Conservation (phyloP, 2,888 invertebrate species). For the Monochamus alternatus region DNA sequence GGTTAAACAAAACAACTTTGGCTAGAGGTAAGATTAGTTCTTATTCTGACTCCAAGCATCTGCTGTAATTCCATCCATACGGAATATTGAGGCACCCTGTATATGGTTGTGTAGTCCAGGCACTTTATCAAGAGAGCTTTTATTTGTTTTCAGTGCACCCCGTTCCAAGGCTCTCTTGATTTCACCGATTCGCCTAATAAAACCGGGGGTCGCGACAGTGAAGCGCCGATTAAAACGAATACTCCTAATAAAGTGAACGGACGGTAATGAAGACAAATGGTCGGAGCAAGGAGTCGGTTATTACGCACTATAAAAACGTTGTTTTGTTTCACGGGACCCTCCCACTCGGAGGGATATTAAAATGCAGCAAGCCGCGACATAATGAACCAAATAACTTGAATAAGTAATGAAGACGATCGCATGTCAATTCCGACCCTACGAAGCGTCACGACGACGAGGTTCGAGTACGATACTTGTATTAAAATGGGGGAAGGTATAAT, state of each 20-base stretch:
- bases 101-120: too few relatives aligned
- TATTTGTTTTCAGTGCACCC: not conserved
- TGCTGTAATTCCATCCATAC: too few relatives aligned
- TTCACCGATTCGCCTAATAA: constrained; percentile 23
- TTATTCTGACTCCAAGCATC: too few relatives aligned
- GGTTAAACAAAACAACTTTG: too few relatives aligned
- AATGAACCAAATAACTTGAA: constrained; percentile 59
- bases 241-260: constrained; percentile 31
- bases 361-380: constrained; percentile 54
- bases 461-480: constrained; percentile 40
- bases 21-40: too few relatives aligned
- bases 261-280: constrained; percentile 39
- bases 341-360: constrained; percentile 48
- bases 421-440: constrained; percentile 55
- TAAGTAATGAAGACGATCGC: constrained; percentile 60
- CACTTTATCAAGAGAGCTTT: too few relatives aligned
- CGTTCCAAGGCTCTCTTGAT: not conserved
- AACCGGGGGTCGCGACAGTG: constrained; percentile 2
- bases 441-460: constrained; percentile 21
- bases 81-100: too few relatives aligned
- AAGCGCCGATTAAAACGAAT: constrained; percentile 30
- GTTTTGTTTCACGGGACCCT: constrained; percentile 51
- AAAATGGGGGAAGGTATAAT: constrained; percentile 33
- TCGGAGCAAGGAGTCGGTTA: constrained; percentile 41
- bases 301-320: constrained; percentile 54